Base-by-base conservation (phyloP, 2,797 vertebrate genomes). In the Megaceryle alcyon region DNA sequence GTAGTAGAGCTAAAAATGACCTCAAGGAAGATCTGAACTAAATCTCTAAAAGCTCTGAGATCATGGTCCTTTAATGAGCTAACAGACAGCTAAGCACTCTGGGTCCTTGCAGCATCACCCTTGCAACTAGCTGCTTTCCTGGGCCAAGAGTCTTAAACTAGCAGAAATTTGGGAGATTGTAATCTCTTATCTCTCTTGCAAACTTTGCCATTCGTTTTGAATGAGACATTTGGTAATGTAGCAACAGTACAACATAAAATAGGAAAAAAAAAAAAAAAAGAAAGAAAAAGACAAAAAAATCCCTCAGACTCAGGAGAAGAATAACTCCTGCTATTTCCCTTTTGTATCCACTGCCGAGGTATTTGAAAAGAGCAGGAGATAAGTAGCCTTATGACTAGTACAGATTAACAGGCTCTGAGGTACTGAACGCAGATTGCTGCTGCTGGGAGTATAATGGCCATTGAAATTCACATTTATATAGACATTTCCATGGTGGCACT, bases 351-450 rank as follows among this genome's bases (percentile, higher is more conserved):
- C 88, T 84, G 93, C 64, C 0, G 56, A 95, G 85, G 89, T 91
- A 86, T 97, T 96, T 97, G 94, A 97, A 97, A 97, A 94, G 96
- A 94, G 71, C 96, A 96, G 44, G 89, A 97, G 96, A 96, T 96
- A 97, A 97, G 95, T 96, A 97, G 95, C 94, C 96, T 95, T 93
- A 82, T 93, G 95, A 95, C 94, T 96, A 93, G 79, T 63, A 79
- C 65, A 96, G 96, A 97, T 97, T 95, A 96, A 91, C 93, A 90
- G 82, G 89, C 95, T 97, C 87, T 48, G 82, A 97, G 94, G 82
- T 90, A 83, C 88, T 0, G 3, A 91, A 79, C 0, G 1, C 1
- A 5, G 7, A 85, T 89, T 95, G 86, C 85, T 95, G 91, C 89
- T 96, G 89, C 94, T 94, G 76, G 48, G 46, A 92, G 51, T 46